Evolutionary conservation across 2,797 vertebrate genomes (phyloP).

Genomic region (Lepus townsendii): DNA sequence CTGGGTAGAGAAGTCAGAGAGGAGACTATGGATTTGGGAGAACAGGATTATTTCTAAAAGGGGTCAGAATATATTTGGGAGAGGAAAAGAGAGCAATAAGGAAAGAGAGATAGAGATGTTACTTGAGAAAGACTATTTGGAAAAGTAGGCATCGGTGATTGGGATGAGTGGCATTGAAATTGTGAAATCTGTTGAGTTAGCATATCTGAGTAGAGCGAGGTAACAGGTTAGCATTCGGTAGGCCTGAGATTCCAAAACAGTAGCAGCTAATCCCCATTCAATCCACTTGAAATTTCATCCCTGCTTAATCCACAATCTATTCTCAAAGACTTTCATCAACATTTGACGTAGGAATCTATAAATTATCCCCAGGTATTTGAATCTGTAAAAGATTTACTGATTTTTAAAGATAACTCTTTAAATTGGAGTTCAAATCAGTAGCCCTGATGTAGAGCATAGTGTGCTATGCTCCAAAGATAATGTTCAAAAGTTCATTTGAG

Average conservation of each 20-base stretch:
- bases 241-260: conserved; percentile 71
- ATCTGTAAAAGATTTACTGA: conserved; percentile 47
- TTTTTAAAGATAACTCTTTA: conserved; percentile 19
- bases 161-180: not conserved
- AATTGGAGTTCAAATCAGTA: conserved; percentile 34
- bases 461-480: not conserved
- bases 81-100: not conserved
- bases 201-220: not conserved
- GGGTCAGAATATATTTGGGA: not conserved
- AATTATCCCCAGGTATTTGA: conserved; percentile 62
- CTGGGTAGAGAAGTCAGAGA: conserved; percentile 24
- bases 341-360: conserved; percentile 70
- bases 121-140: not conserved
- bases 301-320: conserved; percentile 62
- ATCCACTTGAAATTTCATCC: conserved; percentile 75
- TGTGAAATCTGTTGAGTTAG: not conserved
- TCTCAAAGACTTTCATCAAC: conserved; percentile 70
- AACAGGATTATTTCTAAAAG: conserved; percentile 10
- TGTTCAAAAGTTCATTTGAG: conserved; percentile 25
- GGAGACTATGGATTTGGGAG: not conserved
- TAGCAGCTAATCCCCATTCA: conserved; percentile 79
- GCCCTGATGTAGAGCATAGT: not conserved
- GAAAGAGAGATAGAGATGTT: not conserved
- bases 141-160: not conserved
- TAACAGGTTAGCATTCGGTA: conserved; percentile 11